phyloP scores from a whole-genome alignment of 35 echinoderm and acorn worm species.

The Stichopus chloronotus region DNA sequence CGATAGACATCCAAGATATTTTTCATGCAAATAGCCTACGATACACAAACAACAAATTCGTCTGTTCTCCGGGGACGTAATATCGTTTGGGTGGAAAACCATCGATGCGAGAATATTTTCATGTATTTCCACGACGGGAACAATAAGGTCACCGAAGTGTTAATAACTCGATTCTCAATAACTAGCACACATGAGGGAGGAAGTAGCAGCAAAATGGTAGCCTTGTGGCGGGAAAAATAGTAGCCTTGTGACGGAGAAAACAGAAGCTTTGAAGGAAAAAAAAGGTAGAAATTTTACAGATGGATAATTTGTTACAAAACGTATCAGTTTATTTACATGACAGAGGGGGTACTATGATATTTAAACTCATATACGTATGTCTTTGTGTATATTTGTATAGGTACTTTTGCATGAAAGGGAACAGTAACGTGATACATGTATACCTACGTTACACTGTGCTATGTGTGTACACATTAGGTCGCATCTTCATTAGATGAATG shows the following conservation, averaged over 20 bases:
- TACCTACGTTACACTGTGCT: too few species aligned
- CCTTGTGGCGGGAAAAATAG: conserved; percentile 48
- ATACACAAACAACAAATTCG: conserved; percentile 19
- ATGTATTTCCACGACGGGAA: conserved; percentile 25
- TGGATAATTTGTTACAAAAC: conserved; percentile 23
- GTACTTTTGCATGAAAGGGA: not conserved
- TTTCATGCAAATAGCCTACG: conserved; percentile 29
- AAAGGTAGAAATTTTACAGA: conserved; percentile 22
- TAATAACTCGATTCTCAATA: conserved; percentile 38
- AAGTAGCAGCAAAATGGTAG: conserved; percentile 42
- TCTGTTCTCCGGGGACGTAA: conserved; percentile 41
- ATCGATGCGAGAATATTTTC: conserved; percentile 36
- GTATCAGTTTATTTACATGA: not conserved
- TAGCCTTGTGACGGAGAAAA: conserved; percentile 48
- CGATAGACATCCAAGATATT: conserved; percentile 15
- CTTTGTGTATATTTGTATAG: not conserved
- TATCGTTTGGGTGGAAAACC: conserved; percentile 44
- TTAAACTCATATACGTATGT: not conserved
- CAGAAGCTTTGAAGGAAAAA: conserved; percentile 16
- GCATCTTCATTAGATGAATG: too few species aligned
- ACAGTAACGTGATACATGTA: too few species aligned
- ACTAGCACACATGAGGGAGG: conserved; percentile 39
- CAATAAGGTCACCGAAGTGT: conserved; percentile 14
- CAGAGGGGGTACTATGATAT: not conserved
- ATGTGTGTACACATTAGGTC: too few species aligned